Evolutionary conservation across 2,113 vertebrate species (phyloP), one percentile per base, ranked within the genome.

Genomic region (Aix galericulata): DNA sequence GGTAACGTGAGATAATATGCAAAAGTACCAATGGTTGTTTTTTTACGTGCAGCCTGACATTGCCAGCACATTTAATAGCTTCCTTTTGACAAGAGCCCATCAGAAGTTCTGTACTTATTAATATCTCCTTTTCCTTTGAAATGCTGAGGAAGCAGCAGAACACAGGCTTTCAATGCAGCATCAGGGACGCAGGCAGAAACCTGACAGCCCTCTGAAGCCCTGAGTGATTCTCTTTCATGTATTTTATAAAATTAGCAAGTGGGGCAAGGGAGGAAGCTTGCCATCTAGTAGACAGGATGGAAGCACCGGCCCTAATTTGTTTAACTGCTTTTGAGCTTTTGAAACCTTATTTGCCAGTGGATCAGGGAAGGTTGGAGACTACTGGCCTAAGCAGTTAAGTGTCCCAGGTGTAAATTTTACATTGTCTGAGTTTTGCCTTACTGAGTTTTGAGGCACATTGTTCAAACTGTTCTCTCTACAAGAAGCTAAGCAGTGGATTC

Each of bases 1-100:
- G 80, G 86, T 86, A 95, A 93, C 29, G 58, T 17, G 46, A 91
- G 69, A 78, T 81, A 86, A 93, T 50, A 53, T 44, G 80, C 31
- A 91, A 91, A 90, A 96, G 78, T 17, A 79, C 38, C 84, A 74
- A 68, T 1, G 5, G 42, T 89, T 92, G 91, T 82, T 84, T 44
- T 46, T 21, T 48, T 84, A 76, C 44, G 56, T 52, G 78, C 62
- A 68, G 92, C 42, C 92, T 82, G 69, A 84, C 80, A 71, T 4
- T 68, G 69, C 77, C 92, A 87, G 83, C 73, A 92, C 58, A 68
- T 84, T 93, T 93, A 92, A 94, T 52, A 73, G 66, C 44, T 91
- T 79, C 42, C 74, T 84, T 94, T 78, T 93, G 92, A 95, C 94
- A 93, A 80, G 62, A 92, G 66, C 83, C 88, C 8, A 0, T 94